These are phyloP conservation scores for Nycticryphes semicollaris DNA, from an alignment of 2,113 vertebrate species.

Conservation along the genomic window DNA sequence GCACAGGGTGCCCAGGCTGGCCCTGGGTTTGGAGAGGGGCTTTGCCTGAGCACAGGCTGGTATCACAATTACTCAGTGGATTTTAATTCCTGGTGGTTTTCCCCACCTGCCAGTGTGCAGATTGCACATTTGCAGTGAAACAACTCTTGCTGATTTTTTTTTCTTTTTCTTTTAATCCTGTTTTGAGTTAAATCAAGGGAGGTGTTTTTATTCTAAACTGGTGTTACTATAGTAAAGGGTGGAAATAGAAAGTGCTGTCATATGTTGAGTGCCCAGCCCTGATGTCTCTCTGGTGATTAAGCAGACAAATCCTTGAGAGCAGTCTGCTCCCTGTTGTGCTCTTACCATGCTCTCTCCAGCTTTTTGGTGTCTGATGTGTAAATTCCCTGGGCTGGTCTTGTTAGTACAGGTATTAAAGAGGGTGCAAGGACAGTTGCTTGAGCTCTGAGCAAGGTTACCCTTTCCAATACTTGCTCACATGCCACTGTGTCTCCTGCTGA, in stretches of 20 bases:
- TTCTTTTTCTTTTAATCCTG: neutral
- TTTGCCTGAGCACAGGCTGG: neutral
- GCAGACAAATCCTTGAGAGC: neutral
- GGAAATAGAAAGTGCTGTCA: neutral
- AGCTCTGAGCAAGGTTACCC: rapidly evolving
- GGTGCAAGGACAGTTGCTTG: neutral
- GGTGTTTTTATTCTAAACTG: neutral
- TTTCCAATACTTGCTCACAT: rapidly evolving
- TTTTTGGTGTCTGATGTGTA: neutral
- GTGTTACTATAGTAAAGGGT: neutral
- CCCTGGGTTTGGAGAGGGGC: neutral
- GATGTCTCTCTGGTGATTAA: neutral
- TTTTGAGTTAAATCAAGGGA: neutral
- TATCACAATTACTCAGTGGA: neutral
- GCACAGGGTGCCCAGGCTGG: neutral
- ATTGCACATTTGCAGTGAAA: neutral
- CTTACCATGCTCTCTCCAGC: neutral
- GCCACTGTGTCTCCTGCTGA: neutral
- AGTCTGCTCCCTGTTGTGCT: neutral
- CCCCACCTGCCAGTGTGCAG: neutral
- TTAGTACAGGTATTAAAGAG: neutral
- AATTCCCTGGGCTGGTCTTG: neutral
- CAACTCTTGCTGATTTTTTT: neutral
- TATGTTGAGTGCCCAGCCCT: neutral
- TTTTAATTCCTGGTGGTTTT: neutral